A percentile compares a stretch with the other conserved stretches of the same genome.
Conservation (phyloP, 2,888 invertebrate genomes). For the Cryptocheilus praepositus region DNA sequence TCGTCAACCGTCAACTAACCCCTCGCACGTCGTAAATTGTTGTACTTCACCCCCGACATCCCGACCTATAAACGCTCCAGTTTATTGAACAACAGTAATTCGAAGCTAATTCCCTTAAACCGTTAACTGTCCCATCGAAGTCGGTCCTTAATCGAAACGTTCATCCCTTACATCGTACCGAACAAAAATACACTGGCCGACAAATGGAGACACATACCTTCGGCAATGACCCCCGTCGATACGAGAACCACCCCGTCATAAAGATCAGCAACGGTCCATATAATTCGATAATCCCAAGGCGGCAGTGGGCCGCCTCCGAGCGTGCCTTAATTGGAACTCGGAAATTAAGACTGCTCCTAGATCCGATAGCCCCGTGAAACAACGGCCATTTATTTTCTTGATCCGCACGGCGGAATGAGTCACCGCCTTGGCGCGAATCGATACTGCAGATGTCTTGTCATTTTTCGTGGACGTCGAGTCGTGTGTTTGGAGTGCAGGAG, state of each 20-base stretch:
- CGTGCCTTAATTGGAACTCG: slow-evolving; percentile 51
- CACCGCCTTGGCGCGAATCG: neutral
- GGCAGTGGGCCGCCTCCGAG: slow-evolving; percentile 27
- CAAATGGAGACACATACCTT: slow-evolving; percentile 56
- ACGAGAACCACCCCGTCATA: slow-evolving; percentile 45
- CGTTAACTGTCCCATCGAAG: no score
- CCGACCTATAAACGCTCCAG: no score
- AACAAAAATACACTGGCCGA: slow-evolving; percentile 11
- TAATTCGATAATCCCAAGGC: slow-evolving; percentile 46
- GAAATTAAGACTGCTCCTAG: slow-evolving; percentile 54
- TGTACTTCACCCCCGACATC: no score
- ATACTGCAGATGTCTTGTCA: slow-evolving; percentile 13
- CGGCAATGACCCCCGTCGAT: slow-evolving; percentile 33
- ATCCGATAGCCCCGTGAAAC: slow-evolving; percentile 41
- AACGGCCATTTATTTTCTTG: slow-evolving; percentile 49
- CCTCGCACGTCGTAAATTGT: no score
- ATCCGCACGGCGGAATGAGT: slow-evolving; percentile 10
- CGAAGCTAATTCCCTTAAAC: neutral
- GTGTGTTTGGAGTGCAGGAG: neutral
- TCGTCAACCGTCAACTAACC: no score
- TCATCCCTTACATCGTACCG: no score
- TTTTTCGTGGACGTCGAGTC: slow-evolving; percentile 8
- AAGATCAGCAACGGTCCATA: slow-evolving; percentile 59
- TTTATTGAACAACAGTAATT: neutral
- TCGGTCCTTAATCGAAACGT: no score